Evolutionary conservation across 2,113 vertebrate genomes (phyloP), one percentile per base, ranked within the genome.

Genomic region (Tragelaphus buxtoni): DNA sequence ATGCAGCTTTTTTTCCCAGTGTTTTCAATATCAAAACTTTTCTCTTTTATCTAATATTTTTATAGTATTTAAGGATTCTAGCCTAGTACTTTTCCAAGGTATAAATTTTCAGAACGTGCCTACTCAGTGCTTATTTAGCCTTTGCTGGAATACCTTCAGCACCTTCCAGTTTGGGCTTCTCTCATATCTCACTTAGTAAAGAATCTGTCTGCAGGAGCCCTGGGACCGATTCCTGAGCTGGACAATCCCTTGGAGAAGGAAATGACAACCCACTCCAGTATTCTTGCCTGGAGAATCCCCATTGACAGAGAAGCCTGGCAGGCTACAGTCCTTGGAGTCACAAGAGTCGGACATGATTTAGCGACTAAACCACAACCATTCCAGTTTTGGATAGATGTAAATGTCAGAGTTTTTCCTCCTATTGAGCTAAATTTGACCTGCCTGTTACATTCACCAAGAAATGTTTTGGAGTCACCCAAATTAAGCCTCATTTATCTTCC

Each of bases 11-110:
- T 24, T 86, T 24, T 60, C 61, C 35, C 10, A 96, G 13, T 0
- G 51, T 81, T 76, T n/a, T 47, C 32, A 20, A 12, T 53, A 91
- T 1, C 60, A 26, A 89, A 58, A 61, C 83, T 53, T 86, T 96
- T 69, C 39, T 98, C 82, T 95, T 96, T 91, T 53, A 86, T 85
- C 26, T 77, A 88, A 87, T 47, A 42, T 51, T 96, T 92, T 76
- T 24, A 76, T n/a, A 89, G 53, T 94, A 47, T 51, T n/a, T 49
- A 47, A 77, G 53, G 47, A 60, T 56, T 83, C 39, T 86, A 86
- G 30, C 11, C n/a, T n/a, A 89, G n/a, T 18, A 77, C 14, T 56
- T 91, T 90, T n/a, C n/a, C 10, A 79, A 88, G 39, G 63, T 39
- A 51, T 22, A 12, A 13, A 49, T 61, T 83, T 61, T 60, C 17